Evolutionary conservation across 1,140 invertebrate species (phyloP), one percentile per base, ranked within the genome.

Genomic region (Orius insidiosus): DNA sequence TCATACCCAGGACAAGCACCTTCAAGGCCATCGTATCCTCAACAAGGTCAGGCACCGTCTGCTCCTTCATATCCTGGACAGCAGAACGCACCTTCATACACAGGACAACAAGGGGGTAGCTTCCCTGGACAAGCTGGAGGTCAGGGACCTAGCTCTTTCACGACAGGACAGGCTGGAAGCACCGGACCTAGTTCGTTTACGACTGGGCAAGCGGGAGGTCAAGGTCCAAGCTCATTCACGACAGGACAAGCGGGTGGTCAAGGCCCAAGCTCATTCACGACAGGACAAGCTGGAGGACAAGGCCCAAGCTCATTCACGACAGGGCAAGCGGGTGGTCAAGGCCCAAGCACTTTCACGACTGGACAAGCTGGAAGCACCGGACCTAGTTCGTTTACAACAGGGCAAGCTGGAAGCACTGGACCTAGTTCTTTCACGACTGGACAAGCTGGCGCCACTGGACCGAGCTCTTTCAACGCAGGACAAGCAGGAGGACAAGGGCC

Each of bases 171-270:
- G 36, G 52, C 56, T 6, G 54, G 54, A 14, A 30, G 48, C 1
- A 45, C 51, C 48, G 54, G 54, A 42, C 50, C 59, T 18, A 52
- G 59, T 49, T 42, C 52, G 51, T 34, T 41, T 38, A 30, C 30
- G 30, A 54, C 57, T 24, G 56, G 59, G 18, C 50, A 40, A 46
- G 39, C 55, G 1, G 53, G 55, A 8, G 16, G 49, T 1, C 49
- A 52, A 52, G 55, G 54, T 46, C 48, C 58, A 10, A 49, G 59
- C 52, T 46, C 55, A 49, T 39, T 54, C 51, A 43, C 50, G 9
- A 52, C 14, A 16, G 53, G 52, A 41, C 49, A 35, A 52, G 44
- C 33, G 48, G 54, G 55, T 7, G 51, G 48, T 13, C 19, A 44
- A 11, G 58, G 56, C 36, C 55, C 53, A 36, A 54, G 41, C 19